Conservation (phyloP, 2,113 vertebrate genomes). For the Callipepla squamata region DNA sequence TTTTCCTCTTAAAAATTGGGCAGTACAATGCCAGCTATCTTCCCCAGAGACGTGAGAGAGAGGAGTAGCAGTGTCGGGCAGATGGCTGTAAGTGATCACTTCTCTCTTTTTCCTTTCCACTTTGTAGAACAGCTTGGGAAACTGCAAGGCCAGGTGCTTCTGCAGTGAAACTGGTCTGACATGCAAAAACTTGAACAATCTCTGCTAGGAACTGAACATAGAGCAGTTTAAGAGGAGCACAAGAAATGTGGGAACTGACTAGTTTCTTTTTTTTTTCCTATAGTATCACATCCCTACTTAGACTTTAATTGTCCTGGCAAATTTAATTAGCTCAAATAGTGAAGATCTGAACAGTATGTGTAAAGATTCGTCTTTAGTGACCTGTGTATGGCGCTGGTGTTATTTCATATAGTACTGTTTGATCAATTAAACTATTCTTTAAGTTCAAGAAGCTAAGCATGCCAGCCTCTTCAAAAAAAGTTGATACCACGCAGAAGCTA, state of each 20-base stretch:
- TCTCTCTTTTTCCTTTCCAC: neutral
- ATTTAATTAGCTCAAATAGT: neutral
- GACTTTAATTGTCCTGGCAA: neutral
- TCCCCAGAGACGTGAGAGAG: neutral
- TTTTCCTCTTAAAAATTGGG: neutral
- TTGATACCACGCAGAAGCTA: neutral
- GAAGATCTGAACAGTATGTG: neutral
- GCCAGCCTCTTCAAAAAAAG: neutral
- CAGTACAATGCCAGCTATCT: neutral
- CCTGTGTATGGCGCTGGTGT: neutral
- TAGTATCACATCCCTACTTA: neutral
- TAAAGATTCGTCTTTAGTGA: neutral
- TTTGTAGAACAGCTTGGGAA: neutral
- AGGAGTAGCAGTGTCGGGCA: slow-evolving; percentile 5
- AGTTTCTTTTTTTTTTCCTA: neutral
- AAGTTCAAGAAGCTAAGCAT: neutral
- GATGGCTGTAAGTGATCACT: slow-evolving; percentile 8
- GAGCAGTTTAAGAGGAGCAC: neutral
- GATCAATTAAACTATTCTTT: neutral
- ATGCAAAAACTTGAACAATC: neutral
- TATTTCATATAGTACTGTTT: neutral
- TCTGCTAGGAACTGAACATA: neutral
- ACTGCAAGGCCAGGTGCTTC: neutral
- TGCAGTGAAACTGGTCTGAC: neutral
- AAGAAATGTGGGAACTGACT: neutral